These are phyloP conservation scores for Pseudobourletiella spinata DNA, from an alignment of 1,140 invertebrate genomes.

Conservation along the genomic window DNA sequence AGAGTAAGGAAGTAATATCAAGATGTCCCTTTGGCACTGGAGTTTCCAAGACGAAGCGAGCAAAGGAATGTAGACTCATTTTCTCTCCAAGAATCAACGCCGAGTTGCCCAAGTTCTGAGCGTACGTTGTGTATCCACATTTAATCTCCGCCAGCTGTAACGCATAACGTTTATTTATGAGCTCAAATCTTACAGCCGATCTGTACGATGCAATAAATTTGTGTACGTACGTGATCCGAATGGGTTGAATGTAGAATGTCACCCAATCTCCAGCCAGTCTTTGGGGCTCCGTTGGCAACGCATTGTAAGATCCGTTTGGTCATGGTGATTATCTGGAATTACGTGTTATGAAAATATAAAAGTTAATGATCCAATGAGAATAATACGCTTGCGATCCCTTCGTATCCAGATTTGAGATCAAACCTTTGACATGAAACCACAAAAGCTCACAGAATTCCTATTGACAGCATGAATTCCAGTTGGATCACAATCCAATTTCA, in stretches of 20 bases:
- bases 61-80: slow-evolving; percentile 32
- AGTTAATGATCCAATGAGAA: too few species aligned
- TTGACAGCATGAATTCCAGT: too few species aligned
- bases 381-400: too few species aligned
- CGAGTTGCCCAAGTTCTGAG: slow-evolving; percentile 16
- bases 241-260: slow-evolving; percentile 27
- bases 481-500: too few species aligned
- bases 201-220: too few species aligned
- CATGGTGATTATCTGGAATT: slow-evolving; percentile 33
- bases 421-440: too few species aligned
- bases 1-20: slow-evolving; percentile 32
- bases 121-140: slow-evolving; percentile 24
- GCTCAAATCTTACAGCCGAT: too few species aligned
- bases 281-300: slow-evolving; percentile 23
- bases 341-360: too few species aligned
- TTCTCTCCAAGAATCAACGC: slow-evolving; percentile 29
- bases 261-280: slow-evolving; percentile 12
- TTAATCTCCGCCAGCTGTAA: slow-evolving; percentile 22
- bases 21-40: slow-evolving; percentile 35
- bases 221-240: slow-evolving; percentile 30
- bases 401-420: too few species aligned
- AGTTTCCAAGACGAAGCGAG: slow-evolving; percentile 32
- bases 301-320: slow-evolving; percentile 32
- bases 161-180: too few species aligned
- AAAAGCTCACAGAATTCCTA: too few species aligned